Base-by-base conservation (phyloP, 30 jellyfish, hydroid and myxozoan genomes). In the Aurelia aurita complex sp. Pacific region DNA sequence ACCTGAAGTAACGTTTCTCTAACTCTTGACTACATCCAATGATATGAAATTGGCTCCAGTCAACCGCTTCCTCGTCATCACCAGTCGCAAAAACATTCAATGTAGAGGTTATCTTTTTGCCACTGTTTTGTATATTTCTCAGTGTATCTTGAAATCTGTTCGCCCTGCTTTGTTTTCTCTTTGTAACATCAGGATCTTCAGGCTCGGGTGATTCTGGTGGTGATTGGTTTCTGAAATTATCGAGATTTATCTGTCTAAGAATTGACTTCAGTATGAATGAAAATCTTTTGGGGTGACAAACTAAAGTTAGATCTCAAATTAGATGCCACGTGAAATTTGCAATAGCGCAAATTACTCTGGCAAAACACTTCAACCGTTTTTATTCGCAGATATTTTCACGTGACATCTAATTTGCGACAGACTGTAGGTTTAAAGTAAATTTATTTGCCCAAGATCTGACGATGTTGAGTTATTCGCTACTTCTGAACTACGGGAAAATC, bases 1-100 rank as follows among this genome's bases (percentile, higher is more conserved):
- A 72, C 42, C 99, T 79, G 65, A 94, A 82, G 71, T 94, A 94
- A 59, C 88, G 67, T 63, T 94, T 94, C 17, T 78, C 85, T 59
- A 94, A 69, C 1, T 94, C 99, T 85, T 85, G 95, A 60, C 91
- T 65, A 7, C 97, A 78, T 3, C 99, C 99, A 64, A 79, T 91
- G 61, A 94, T 94, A 64, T 89, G 98, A 73, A 85, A 89, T 32
- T 93, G 81, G 81, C 96, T 85, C 96, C 96, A 87, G 43, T 87
- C 96, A 50, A 87, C 54, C 1, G 72, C 81, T 18, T 88, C 97
- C 38, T 75, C 94, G 23, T 78, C 96, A 54, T 93, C 98, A 18
- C 64, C 46, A 10, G 63, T 40, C 0, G 67, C 14, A 82, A 79
- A 81, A 19, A 80, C 88, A 54, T 74, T 75, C 0, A 89, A 54